Evolutionary conservation across 2,888 invertebrate species (phyloP), one percentile per base, ranked within the genome.

Genomic region (Limnephilus lunatus): DNA sequence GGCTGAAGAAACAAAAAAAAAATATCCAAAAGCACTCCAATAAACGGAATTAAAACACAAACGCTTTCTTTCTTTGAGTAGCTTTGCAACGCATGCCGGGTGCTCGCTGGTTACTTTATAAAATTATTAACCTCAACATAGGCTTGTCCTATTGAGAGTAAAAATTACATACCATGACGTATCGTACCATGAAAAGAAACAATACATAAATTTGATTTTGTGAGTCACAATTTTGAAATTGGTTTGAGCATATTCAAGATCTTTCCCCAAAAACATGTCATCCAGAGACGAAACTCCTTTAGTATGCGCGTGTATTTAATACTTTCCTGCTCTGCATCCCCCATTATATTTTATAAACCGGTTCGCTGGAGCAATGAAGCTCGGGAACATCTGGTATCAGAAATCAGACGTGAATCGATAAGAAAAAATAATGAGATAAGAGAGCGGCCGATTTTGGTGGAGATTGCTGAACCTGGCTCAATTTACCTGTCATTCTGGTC

Each of bases 401-500:
- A 25, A 25, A 68, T 15, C 68, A 25, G 68, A 68, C 25, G 68
- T 25, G 25, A n/a, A 5, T 68, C n/a, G 7, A 68, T 68, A 68
- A 68, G 68, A 68, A 68, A 68, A 5, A n/a, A 68, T 68, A 39
- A 83, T 83, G 25, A 83, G 83, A 83, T 83, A 39, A 83, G 35
- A 32, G 25, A 39, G 83, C 32, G 15, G 25, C 31, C 88, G 88
- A 88, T 88, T 88, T 31, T 30, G 7, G 19, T 80, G 68, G 88
- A 19, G 88, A 88, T 88, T 35, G 9, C 32, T 68, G 68, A 35
- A 68, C 68, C 88, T 19, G 53, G 32, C 35, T 80, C 68, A 88
- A 86, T 88, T 88, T 80, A 88, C 9, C 32, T 88, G 88, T 68
- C 68, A 88, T 68, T 88, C 80, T 7, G 88, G 32, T 88, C 35